Evolutionary conservation across 2,797 vertebrate genomes (phyloP).

Genomic region (Mus caroli): DNA sequence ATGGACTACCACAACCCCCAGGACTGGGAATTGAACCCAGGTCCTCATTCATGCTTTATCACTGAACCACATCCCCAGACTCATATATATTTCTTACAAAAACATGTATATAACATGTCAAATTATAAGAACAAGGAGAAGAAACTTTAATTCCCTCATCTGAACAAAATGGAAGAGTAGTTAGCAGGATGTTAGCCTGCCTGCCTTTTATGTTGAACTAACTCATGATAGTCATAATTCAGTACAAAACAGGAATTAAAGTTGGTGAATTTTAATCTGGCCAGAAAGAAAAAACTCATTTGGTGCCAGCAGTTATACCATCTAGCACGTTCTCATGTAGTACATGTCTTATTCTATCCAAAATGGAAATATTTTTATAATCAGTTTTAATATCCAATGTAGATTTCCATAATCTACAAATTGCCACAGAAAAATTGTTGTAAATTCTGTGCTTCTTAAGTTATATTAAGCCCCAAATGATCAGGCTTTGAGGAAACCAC

Average conservation of each 20-base stretch:
- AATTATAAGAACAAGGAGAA: slow-evolving; percentile 28
- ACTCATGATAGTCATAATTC: slow-evolving; percentile 72
- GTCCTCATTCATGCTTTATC: background rate
- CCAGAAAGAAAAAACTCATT: slow-evolving; percentile 6
- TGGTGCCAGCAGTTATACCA: slow-evolving; percentile 74
- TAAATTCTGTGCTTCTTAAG: slow-evolving; percentile 15
- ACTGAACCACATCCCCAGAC: background rate
- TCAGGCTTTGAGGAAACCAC: background rate
- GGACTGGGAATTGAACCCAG: background rate
- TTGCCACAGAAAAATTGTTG: slow-evolving; percentile 39
- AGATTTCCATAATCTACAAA: slow-evolving; percentile 28
- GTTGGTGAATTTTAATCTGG: slow-evolving; percentile 55
- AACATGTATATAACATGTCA: slow-evolving; percentile 18
- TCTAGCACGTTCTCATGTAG: slow-evolving; percentile 14
- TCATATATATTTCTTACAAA: background rate
- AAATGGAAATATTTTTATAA: slow-evolving; percentile 9
- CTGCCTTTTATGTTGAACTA: slow-evolving; percentile 84
- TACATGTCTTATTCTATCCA: background rate
- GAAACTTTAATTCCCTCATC: slow-evolving; percentile 47
- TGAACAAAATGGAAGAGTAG: slow-evolving; percentile 11
- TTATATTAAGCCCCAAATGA: background rate
- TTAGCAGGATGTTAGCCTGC: slow-evolving; percentile 72
- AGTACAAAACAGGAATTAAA: slow-evolving; percentile 76
- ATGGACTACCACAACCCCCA: background rate
- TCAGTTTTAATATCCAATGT: slow-evolving; percentile 50